These are phyloP conservation scores for Monopis laevigella DNA, from an alignment of 2,888 invertebrate genomes.

Conservation along the genomic window DNA sequence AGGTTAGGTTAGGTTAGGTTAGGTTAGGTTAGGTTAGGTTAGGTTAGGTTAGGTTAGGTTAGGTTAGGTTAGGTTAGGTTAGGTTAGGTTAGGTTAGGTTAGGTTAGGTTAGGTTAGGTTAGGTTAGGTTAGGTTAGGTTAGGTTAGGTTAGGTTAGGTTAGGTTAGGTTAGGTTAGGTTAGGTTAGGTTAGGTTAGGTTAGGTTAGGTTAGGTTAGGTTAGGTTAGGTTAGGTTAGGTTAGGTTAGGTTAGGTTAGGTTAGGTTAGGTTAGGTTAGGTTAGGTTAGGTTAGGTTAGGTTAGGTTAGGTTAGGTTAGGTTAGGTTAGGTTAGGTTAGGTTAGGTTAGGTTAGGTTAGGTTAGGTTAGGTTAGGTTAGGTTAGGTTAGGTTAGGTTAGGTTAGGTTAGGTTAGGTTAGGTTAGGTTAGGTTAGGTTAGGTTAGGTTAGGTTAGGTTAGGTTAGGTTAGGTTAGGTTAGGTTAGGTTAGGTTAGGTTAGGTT, in stretches of 20 bases:
- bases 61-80: constrained; percentile 9
- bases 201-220: constrained; percentile 17
- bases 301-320: constrained; percentile 17
- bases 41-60: constrained; percentile 9
- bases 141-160: constrained; percentile 13
- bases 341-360: constrained; percentile 16
- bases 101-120: constrained; percentile 15
- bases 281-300: constrained; percentile 16
- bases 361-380: constrained; percentile 18
- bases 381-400: constrained; percentile 17
- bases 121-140: constrained; percentile 16
- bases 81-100: constrained; percentile 6
- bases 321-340: constrained; percentile 15
- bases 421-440: constrained; percentile 9
- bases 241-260: constrained; percentile 16
- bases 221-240: constrained; percentile 18
- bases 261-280: constrained; percentile 16
- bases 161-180: constrained; percentile 14
- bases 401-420: constrained; percentile 16
- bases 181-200: constrained; percentile 17
- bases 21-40: constrained; percentile 11
- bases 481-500: constrained; percentile 7
- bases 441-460: constrained; percentile 7
- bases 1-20: constrained; percentile 16
- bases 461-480: constrained; percentile 8